Base-by-base conservation (phyloP, 2,797 vertebrate species). In the Tachyglossus aculeatus region DNA sequence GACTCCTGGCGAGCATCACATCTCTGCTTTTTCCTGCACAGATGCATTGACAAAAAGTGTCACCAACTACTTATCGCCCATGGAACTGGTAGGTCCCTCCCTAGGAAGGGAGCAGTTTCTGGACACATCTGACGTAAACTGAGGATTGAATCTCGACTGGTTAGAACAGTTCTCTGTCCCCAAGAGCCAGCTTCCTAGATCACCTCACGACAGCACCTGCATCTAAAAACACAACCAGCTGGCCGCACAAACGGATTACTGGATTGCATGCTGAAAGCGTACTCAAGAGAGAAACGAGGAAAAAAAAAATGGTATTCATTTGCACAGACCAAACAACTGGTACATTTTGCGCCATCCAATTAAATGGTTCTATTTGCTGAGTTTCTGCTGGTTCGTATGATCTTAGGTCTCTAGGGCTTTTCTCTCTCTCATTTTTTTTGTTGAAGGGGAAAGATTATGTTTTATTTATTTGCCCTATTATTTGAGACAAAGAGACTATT, bases 141-240 rank as follows among this genome's bases (percentile, higher is more conserved):
- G 71, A 80, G 74, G 74, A 69, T 83, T 85, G 66, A 66, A 81
- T 83, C 66, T 63, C 85, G 82, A 83, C 82, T 73, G 39, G 51
- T 41, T 63, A 81, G 76, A 85, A 81, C 80, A 78, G 67, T 81
- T 78, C 74, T 55, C 62, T 78, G 85, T 81, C 85, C 79, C 38
- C 69, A 59, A 64, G 22, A 80, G 62, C 66, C 6, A 29, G 53
- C 53, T 78, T 78, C n/a, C 83, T 73, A 71, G 74, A 80, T 81
- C 74, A 48, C 74, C 5, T 11, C 21, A 45, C 34, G 71, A 41
- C 67, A 63, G 55, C 67, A 24, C 29, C 50, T 31, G 62, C 71
- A 58, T 57, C 47, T 76, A 75, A 68, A 83, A 77, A 38, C 68
- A 67, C 74, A 64, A 64, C 80, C 74, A 69, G n/a, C 73, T 55